These are phyloP conservation scores for Xyrauchen texanus DNA, from an alignment of 2,113 vertebrate genomes.

Conservation along the genomic window DNA sequence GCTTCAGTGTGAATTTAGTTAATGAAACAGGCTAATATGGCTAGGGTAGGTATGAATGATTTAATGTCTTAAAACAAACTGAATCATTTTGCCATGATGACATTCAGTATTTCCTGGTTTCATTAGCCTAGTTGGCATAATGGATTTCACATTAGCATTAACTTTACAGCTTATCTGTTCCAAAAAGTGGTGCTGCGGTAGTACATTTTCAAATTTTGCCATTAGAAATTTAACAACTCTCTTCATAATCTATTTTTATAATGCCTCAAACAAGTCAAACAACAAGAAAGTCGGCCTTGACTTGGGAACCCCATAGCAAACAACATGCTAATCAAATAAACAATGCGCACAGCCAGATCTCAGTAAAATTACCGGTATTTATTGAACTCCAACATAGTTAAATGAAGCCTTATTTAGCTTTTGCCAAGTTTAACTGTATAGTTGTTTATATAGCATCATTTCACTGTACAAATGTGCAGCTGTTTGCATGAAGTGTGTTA, in stretches of 20 bases:
- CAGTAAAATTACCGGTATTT: conserved; percentile 12
- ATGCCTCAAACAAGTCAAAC: not conserved
- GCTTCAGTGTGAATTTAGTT: too few species aligned
- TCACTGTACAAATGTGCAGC: not conserved
- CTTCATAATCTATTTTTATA: not conserved
- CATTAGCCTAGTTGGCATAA: not conserved
- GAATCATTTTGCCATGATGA: too few species aligned
- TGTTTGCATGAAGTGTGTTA: conserved; percentile 6
- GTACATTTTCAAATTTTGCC: not conserved
- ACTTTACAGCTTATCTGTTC: not conserved
- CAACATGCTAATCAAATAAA: conserved; percentile 7
- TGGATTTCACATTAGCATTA: not conserved
- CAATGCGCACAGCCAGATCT: not conserved
- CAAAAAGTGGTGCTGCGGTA: not conserved
- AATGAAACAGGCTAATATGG: too few species aligned
- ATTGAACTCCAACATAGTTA: conserved; percentile 25
- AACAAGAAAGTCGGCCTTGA: not conserved
- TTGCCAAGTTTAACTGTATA: conserved; percentile 1
- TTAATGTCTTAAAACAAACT: too few species aligned
- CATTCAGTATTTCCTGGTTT: too few species aligned
- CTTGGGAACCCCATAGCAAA: not conserved
- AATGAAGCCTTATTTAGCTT: conserved; percentile 15
- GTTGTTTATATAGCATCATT: conserved; percentile 9
- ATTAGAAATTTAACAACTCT: not conserved
- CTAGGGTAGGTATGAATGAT: too few species aligned